A percentile compares a stretch with the other conserved stretches of the same genome.
Evolutionary conservation across 1,140 invertebrate genomes (phyloP).

Genomic region (Ooceraea biroi): DNA sequence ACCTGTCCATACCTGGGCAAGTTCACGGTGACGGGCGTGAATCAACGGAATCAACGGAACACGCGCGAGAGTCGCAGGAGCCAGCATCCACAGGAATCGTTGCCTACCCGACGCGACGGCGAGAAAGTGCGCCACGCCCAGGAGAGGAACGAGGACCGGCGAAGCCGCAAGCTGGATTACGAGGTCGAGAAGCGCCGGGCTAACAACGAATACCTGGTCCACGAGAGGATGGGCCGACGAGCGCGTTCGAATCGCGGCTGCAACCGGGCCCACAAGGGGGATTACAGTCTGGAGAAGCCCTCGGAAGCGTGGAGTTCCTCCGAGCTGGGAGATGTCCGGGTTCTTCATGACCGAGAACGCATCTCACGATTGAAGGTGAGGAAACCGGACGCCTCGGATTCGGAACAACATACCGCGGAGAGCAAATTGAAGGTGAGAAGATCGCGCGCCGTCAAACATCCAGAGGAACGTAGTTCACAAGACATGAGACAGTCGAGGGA

Average conservation of each 20-base stretch:
- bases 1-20: conserved; percentile 90
- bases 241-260: conserved; percentile 74
- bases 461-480: background rate
- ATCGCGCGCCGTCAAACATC: conserved; percentile 2
- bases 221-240: conserved; percentile 76
- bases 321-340: conserved; percentile 49
- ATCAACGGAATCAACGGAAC: conserved; percentile 82
- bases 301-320: conserved; percentile 40
- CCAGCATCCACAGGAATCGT: conserved; percentile 79
- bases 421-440: conserved; percentile 39
- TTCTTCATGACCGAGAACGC: conserved; percentile 33
- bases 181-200: conserved; percentile 81
- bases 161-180: conserved; percentile 79
- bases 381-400: conserved; percentile 7
- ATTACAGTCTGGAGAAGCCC: conserved; percentile 62
- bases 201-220: conserved; percentile 82
- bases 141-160: conserved; percentile 76
- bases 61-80: conserved; percentile 82
- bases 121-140: conserved; percentile 82
- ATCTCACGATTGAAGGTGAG: conserved; percentile 37
- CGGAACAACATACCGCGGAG: conserved; percentile 32
- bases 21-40: conserved; percentile 88
- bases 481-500: background rate
- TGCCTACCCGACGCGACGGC: conserved; percentile 78
- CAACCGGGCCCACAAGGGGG: conserved; percentile 57